Evolutionary conservation across 2,113 vertebrate species (phyloP), one percentile per base, ranked within the genome.

Genomic region (Delphinapterus leucas): DNA sequence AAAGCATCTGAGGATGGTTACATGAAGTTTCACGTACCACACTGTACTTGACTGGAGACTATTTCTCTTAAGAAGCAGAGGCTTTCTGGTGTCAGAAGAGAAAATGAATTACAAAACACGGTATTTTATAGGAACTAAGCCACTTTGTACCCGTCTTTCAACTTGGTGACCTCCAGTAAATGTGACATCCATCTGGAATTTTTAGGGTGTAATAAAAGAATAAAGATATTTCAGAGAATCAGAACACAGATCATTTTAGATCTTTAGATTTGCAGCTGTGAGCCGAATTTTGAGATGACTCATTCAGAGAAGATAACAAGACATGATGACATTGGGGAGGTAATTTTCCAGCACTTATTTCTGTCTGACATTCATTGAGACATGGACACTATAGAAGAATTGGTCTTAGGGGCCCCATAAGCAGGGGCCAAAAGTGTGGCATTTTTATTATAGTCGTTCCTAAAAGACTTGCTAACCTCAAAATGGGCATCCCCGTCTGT

Each of bases 261-360:
- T 92, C 63, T 93, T 76, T 80, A 70, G 25, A 67, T 92, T 90
- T 36, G 26, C 77, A 94, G 33, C 86, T 88, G 33, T 3, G 15
- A 93, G 47, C 82, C 53, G 7, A 33, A 33, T 89, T 91, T 97
- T 71, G 68, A 89, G 83, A 36, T 97, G 92, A 95, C 61, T 92
- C 68, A 95, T 80, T 92, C 33, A 47, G 65, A 55, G 95, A 82
- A 23, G 58, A 65, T 63, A 60, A 86, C 49, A 47, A 94, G 88
- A 95, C 53, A 63, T 81, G 67, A 95, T 90, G 70, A 88, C 92
- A 55, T 41, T 94, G 76, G 77, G 71, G 97, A 31, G n/a, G 68
- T 65, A 81, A 38, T 83, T 96, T 96, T 82, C 60, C 6, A 92
- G 70, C 33, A 28, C 49, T n/a, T 68, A 86, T 7, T 68, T 63